Percentiles rank a stretch among this genome's conserved stretches.
These are phyloP conservation scores for Ariopsis seemanni DNA, from an alignment of 2,113 vertebrate genomes.

Conservation along the genomic window DNA sequence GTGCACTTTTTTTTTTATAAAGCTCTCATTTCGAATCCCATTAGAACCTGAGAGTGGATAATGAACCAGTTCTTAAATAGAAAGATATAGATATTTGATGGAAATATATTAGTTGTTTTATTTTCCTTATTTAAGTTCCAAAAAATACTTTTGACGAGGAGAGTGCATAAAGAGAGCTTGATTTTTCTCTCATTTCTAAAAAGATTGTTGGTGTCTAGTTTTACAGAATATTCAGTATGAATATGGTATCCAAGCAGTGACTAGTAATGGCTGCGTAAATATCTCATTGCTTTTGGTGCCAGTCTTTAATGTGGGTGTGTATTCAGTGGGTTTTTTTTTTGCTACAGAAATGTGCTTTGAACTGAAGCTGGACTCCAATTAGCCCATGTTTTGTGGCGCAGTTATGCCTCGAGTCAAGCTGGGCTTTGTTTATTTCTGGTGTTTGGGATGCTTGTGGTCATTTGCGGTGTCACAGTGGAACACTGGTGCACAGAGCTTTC, in stretches of 20 bases:
- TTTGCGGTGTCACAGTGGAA: slow-evolving; percentile 30
- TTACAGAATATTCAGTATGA: background rate
- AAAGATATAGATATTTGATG: background rate
- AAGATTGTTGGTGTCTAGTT: background rate
- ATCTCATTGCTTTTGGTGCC: background rate
- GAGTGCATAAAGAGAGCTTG: background rate
- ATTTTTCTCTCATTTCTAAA: background rate
- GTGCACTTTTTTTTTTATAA: background rate
- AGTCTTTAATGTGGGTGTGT: slow-evolving; percentile 10
- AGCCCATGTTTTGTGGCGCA: slow-evolving; percentile 20
- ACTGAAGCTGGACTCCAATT: slow-evolving; percentile 37
- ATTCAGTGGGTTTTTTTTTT: slow-evolving; percentile 18
- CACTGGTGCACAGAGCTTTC: slow-evolving; percentile 11
- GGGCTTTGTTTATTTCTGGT: slow-evolving; percentile 38
- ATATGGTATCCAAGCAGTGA: background rate
- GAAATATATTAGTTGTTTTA: background rate
- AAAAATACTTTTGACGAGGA: background rate
- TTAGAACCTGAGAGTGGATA: background rate
- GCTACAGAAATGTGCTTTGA: slow-evolving; percentile 13
- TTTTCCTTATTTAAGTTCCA: background rate
- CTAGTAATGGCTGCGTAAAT: background rate
- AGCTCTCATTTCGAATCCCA: background rate
- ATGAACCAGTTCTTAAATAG: background rate
- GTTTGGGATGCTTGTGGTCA: slow-evolving; percentile 29
- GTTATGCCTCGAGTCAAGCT: slow-evolving; percentile 30